A percentile compares a stretch with the other conserved stretches of the same genome.
phyloP scores from a whole-genome alignment of 2,888 invertebrate genomes.

The Apodemia zela region DNA sequence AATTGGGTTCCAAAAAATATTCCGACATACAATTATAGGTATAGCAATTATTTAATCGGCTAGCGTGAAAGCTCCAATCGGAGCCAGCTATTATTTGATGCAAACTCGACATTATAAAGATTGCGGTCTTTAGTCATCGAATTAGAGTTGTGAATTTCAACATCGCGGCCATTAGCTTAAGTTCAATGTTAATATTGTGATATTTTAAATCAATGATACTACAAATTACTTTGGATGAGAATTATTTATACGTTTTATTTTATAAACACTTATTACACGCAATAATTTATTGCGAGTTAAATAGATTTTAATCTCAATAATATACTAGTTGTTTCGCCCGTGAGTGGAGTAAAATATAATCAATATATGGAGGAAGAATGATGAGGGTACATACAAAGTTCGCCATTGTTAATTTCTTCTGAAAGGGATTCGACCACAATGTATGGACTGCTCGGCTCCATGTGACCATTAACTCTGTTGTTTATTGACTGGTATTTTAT shows the following conservation, averaged over 20 bases:
- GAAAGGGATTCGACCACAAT: too few species aligned
- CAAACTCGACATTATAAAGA: slow-evolving; percentile 15
- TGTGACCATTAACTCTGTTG: too few species aligned
- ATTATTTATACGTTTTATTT: slow-evolving; percentile 2
- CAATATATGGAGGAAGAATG: too few species aligned
- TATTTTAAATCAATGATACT: slow-evolving; percentile 17
- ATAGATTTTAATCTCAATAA: not conserved
- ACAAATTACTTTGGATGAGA: slow-evolving; percentile 1
- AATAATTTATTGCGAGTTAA: not conserved
- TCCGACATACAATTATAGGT: not conserved
- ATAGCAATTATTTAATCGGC: not conserved
- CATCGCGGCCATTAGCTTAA: slow-evolving; percentile 6
- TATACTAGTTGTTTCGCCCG: too few species aligned
- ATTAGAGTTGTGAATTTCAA: slow-evolving; percentile 13
- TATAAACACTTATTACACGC: not conserved
- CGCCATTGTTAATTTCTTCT: too few species aligned
- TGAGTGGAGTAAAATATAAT: too few species aligned
- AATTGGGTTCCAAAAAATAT: not conserved
- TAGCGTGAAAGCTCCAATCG: slow-evolving; percentile 7
- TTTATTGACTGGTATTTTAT: too few species aligned
- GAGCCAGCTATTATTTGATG: not conserved
- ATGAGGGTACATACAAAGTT: too few species aligned
- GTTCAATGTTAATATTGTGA: slow-evolving; percentile 16
- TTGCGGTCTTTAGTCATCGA: slow-evolving; percentile 13
- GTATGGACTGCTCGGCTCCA: too few species aligned